Conservation (phyloP, 1,140 invertebrate species). For the Drosophila mauritiana region DNA sequence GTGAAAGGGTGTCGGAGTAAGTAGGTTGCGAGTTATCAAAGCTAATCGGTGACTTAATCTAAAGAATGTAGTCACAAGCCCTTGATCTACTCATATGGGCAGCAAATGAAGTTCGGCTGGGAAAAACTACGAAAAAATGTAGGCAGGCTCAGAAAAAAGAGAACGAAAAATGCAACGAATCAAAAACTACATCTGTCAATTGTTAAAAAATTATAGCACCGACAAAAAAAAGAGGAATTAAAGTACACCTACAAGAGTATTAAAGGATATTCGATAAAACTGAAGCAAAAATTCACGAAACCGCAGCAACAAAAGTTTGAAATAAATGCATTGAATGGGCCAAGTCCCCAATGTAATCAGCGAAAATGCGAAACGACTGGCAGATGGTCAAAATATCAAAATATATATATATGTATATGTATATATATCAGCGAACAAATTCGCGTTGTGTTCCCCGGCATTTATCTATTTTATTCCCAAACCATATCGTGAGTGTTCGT, state of each 20-base stretch:
- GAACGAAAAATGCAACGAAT: too few species aligned
- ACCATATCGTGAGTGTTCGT: background rate
- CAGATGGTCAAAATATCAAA: conserved; percentile 52
- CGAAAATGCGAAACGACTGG: conserved; percentile 50
- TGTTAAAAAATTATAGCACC: too few species aligned
- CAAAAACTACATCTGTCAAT: too few species aligned
- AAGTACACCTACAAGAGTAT: background rate
- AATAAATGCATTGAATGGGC: conserved; percentile 37
- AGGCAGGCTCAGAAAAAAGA: too few species aligned
- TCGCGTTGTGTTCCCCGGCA: background rate
- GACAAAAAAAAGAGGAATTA: too few species aligned
- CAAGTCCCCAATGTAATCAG: conserved; percentile 56
- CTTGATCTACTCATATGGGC: conserved; percentile 6
- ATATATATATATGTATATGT: background rate
- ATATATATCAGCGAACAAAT: too few species aligned
- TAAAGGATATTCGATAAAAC: background rate
- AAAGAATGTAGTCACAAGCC: background rate
- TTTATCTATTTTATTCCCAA: conserved; percentile 1
- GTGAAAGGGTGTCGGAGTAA: conserved; percentile 3
- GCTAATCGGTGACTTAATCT: conserved; percentile 27
- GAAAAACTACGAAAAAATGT: background rate
- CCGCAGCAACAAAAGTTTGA: conserved; percentile 3
- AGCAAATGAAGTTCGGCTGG: background rate
- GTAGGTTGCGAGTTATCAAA: conserved; percentile 25
- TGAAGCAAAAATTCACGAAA: background rate